A percentile compares a stretch with the other conserved stretches of the same genome.
These are phyloP conservation scores for Folsomia candida DNA, from an alignment of 2,888 invertebrate species.

Conservation along the genomic window DNA sequence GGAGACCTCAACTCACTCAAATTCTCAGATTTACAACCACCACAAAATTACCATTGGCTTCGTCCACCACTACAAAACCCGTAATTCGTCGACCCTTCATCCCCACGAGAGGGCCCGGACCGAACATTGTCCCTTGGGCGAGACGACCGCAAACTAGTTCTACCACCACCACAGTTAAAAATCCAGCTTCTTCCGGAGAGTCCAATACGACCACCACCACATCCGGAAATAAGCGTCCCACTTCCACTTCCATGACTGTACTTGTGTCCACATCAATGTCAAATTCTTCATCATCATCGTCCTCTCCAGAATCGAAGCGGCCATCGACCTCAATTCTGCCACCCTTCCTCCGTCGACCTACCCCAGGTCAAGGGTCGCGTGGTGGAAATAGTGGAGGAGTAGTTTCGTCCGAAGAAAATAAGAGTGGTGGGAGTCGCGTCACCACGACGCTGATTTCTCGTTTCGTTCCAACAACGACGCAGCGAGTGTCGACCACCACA, in stretches of 20 bases:
- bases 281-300: not conserved
- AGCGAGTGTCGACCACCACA: not conserved
- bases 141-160: slow-evolving; percentile 25
- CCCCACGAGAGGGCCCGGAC: slow-evolving; percentile 38
- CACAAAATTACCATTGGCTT: not conserved
- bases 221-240: not conserved
- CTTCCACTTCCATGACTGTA: not conserved
- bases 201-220: not conserved
- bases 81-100: slow-evolving; percentile 44
- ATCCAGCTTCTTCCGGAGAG: not conserved
- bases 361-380: not conserved
- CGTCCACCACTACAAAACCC: not conserved
- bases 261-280: not conserved
- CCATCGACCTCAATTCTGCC: not conserved
- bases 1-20: no score
- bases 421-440: no score
- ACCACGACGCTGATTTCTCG: not conserved
- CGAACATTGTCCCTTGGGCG: slow-evolving; percentile 43
- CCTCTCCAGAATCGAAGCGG: not conserved
- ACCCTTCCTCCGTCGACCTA: not conserved
- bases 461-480: not conserved
- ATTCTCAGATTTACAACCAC: slow-evolving; percentile 1
- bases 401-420: not conserved
- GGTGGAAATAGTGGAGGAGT: no score
- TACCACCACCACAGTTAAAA: not conserved